phyloP scores from a whole-genome alignment of 1,140 invertebrate species.

The Megalonaias nervosa region DNA sequence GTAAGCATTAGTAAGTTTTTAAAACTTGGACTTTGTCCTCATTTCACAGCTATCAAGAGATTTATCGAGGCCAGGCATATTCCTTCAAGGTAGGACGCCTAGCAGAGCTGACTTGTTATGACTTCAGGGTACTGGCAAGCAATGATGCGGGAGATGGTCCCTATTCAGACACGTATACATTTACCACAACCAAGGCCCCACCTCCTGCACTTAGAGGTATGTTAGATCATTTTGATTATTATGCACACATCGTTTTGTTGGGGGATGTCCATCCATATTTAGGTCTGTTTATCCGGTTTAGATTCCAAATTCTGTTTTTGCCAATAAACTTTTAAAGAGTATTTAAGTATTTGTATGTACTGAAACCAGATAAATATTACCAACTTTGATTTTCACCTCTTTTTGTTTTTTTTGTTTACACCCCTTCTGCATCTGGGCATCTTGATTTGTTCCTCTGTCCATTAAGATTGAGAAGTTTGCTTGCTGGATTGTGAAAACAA shows the following conservation, averaged over 20 bases:
- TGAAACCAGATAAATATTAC: neutral
- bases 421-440: no score
- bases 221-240: neutral
- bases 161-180: slow-evolving; percentile 80
- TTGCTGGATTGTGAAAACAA: no score
- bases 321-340: neutral
- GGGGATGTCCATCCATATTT: neutral
- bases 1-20: no score
- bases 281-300: neutral
- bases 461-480: no score
- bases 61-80: slow-evolving; percentile 84
- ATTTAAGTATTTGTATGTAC: neutral
- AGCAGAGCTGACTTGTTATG: slow-evolving; percentile 83
- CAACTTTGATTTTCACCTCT: neutral
- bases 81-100: slow-evolving; percentile 86
- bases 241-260: neutral
- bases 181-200: slow-evolving; percentile 82
- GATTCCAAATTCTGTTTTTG: neutral
- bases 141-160: slow-evolving; percentile 88
- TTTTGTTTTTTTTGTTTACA: no score
- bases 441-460: no score
- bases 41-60: slow-evolving; percentile 77
- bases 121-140: slow-evolving; percentile 86
- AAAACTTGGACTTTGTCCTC: neutral
- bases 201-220: slow-evolving; percentile 83